Evolutionary conservation across 2,888 invertebrate species (phyloP), one percentile per base, ranked within the genome.

Genomic region (Drosophila dives): DNA sequence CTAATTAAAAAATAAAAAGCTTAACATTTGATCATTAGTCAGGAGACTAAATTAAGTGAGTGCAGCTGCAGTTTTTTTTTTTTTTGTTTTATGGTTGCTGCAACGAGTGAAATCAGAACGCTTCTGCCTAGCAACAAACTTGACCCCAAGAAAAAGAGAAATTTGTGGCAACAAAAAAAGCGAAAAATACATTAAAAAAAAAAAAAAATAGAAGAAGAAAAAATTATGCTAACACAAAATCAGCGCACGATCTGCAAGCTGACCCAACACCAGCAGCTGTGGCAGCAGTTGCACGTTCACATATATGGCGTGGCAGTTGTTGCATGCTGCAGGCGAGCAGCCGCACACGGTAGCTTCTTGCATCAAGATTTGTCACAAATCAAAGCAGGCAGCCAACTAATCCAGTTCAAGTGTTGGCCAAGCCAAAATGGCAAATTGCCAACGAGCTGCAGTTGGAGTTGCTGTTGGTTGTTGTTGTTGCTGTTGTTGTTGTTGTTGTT

Each of bases 141-240:
- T 90, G 89, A 89, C 90, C 89, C 80, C 85, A 83, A 89, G 89
- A 85, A 89, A 89, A 89, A 89, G 89, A 89, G 89, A 89, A 89
- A 89, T 83, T 87, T 80, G 82, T 81, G 81, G 74, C 80, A 66
- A 50, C 50, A 33, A 72, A 69, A 72, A 63, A 74, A 73, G 59
- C 55, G 38, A 64, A 58, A 62, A 63, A 54, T 23, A 54, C 38
- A 76, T 36, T 23, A 10, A 74, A 69, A 58, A 75, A 59, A 64
- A 64, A 54, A 33, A 42, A n/a, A 42, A 74, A 59, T 55, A 64
- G 45, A 34, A 50, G 17, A 42, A 70, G 70, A 69, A 68, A 68
- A 75, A 86, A 67, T 59, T 63, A 75, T 70, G 77, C 80, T 73
- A 68, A 77, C 83, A 81, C 60, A 71, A 85, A 85, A 89, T 89